A percentile compares a stretch with the other conserved stretches of the same genome.
Conservation (phyloP, 2,888 invertebrate genomes). For the Tetragnatha montana region DNA sequence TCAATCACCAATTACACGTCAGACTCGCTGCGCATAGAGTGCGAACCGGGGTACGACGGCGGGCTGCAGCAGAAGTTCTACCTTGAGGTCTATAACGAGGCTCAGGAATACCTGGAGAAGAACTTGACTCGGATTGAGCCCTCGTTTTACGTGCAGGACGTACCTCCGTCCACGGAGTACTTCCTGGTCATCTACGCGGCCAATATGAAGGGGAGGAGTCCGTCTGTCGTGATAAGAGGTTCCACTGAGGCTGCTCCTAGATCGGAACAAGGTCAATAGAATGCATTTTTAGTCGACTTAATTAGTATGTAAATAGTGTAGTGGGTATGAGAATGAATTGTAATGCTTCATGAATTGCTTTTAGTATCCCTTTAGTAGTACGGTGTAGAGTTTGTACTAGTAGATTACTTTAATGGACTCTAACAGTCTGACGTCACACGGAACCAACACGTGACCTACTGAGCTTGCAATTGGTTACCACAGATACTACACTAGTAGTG, state of each 20-base stretch:
- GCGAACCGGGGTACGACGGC: constrained; percentile 72
- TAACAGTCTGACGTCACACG: no score
- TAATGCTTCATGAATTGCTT: no score
- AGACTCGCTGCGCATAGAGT: constrained; percentile 72
- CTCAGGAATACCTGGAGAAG: constrained; percentile 71
- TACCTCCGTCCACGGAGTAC: constrained; percentile 72
- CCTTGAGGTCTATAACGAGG: constrained; percentile 72
- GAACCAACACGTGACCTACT: no score
- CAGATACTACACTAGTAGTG: no score
- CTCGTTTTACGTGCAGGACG: constrained; percentile 69
- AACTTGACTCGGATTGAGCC: constrained; percentile 72
- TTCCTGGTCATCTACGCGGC: constrained; percentile 72
- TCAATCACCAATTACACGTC: constrained; percentile 72
- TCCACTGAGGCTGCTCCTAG: constrained; percentile 68
- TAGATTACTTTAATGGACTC: no score
- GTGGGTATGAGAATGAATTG: no score
- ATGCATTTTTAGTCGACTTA: background rate
- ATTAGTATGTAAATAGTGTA: no score
- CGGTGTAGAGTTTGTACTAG: no score
- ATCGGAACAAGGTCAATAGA: constrained; percentile 54
- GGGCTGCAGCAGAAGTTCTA: constrained; percentile 72
- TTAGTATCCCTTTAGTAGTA: no score
- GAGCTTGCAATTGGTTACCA: no score
- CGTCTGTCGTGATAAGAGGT: constrained; percentile 68
- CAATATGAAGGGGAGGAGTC: constrained; percentile 72